Evolutionary conservation across 2,797 vertebrate genomes (phyloP).

Genomic region (Chelon auratus): DNA sequence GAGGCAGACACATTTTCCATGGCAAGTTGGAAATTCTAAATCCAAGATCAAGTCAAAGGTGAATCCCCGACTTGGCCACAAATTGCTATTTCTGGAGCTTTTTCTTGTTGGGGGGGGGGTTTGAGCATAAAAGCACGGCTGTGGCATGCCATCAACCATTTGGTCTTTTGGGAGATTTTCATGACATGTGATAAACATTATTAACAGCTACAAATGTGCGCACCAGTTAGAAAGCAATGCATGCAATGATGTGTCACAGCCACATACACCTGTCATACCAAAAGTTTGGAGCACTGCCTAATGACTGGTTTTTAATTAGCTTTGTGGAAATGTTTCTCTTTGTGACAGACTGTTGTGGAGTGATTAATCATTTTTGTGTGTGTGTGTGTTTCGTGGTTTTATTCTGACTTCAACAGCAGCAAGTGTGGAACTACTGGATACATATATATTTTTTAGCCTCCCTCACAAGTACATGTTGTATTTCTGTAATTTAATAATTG

Average conservation of each 20-base stretch:
- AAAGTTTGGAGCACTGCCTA: conserved; percentile 38
- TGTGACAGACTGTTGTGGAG: conserved; percentile 44
- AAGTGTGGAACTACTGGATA: neutral
- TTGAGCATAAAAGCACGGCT: conserved; percentile 16
- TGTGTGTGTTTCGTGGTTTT: conserved; percentile 4
- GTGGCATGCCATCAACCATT: conserved; percentile 8
- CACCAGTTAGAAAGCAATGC: conserved; percentile 15
- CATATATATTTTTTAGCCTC: neutral
- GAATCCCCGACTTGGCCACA: conserved; percentile 61
- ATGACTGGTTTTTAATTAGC: conserved; percentile 61
- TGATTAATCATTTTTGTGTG: conserved; percentile 28
- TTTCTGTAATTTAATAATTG: conserved; percentile 6
- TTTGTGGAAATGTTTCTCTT: conserved; percentile 43
- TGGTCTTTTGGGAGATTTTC: conserved; percentile 26
- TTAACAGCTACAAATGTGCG: conserved; percentile 26
- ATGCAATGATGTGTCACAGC: conserved; percentile 6
- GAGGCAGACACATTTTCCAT: conserved; percentile 65
- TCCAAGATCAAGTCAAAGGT: conserved; percentile 75
- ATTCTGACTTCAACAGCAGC: conserved; percentile 5
- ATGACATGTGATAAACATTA: conserved; percentile 36
- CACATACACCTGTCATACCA: conserved; percentile 1
- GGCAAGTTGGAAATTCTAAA: conserved; percentile 73
- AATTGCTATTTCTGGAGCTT: conserved; percentile 45
- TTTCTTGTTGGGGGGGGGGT: conserved; percentile 36
- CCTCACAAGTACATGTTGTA: neutral